Base-by-base conservation (phyloP, 2,113 vertebrate species). In the Percina caprodes region DNA sequence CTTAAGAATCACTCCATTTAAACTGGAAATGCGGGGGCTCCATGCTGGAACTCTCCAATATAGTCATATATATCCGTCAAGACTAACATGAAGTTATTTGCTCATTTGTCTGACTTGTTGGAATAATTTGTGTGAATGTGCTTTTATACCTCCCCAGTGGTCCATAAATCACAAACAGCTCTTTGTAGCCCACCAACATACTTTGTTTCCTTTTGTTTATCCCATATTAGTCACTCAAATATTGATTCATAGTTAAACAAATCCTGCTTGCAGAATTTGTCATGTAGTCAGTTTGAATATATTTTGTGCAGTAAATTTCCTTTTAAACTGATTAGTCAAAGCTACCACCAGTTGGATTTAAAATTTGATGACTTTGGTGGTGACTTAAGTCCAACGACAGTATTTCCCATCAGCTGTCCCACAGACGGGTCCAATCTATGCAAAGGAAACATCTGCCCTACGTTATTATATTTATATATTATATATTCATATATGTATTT, bases 71-170 rank as follows among this genome's bases (percentile, higher is more conserved):
- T 90, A 88, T 77, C 85, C 76, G 78, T 93, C 90, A 91, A 72
- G 84, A 76, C 88, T 88, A 92, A 91, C 89, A 75, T 89, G 73
- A 70, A 92, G 78, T 86, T 89, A 85, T 92, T 92, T 91, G 86
- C 89, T 91, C 89, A 88, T 91, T 93, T 94, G 83, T 93, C 76
- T 93, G 77, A 89, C 85, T 92, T 92, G 92, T 87, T 89, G 30
- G 80, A 86, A 89, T 91, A 83, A 92, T 93, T 93, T 94, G 90
- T 86, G 88, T 81, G 90, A 94, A 92, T 91, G 89, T 80, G 80
- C 85, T 86, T 92, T 93, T 94, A 89, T 92, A 58, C 79, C 80
- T 93, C 94, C 85, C 87, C 71, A 80, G 90, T 84, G 88, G 82
- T 86, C 66, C 79, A 90, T 92, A 89, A 92, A 94, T 94, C 88